phyloP scores from a whole-genome alignment of 2,113 vertebrate genomes.

The Cynocephalus volans region DNA sequence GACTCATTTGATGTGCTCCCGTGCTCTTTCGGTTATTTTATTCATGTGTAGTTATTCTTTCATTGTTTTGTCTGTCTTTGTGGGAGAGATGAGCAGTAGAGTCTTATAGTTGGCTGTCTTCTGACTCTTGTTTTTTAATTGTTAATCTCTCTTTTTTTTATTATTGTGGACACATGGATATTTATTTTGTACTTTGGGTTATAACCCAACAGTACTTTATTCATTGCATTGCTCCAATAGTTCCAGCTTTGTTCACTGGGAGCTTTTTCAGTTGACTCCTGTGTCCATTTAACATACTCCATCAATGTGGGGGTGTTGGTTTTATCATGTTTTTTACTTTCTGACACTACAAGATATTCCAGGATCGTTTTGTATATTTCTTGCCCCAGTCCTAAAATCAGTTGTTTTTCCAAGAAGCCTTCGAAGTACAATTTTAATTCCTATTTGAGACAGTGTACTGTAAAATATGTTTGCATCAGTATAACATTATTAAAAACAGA shows the following conservation, averaged over 20 bases:
- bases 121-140: no score
- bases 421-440: conserved; percentile 40
- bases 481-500: conserved; percentile 21
- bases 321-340: not conserved
- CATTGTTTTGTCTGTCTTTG: no score
- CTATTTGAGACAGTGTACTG: not conserved
- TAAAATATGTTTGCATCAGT: not conserved
- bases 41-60: no score
- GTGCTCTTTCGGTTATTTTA: no score
- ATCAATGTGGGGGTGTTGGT: not conserved
- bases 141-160: conserved; percentile 22
- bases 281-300: not conserved
- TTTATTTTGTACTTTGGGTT: conserved; percentile 46
- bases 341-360: not conserved
- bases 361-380: not conserved
- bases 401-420: not conserved
- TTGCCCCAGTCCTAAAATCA: not conserved
- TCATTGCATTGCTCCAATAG: not conserved
- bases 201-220: not conserved
- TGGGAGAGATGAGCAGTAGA: no score
- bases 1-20: no score
- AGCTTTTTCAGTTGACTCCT: not conserved
- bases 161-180: not conserved
- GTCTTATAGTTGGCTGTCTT: no score
- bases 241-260: not conserved